Base-by-base conservation (phyloP, 2,113 vertebrate species). In the Siniperca knerii region DNA sequence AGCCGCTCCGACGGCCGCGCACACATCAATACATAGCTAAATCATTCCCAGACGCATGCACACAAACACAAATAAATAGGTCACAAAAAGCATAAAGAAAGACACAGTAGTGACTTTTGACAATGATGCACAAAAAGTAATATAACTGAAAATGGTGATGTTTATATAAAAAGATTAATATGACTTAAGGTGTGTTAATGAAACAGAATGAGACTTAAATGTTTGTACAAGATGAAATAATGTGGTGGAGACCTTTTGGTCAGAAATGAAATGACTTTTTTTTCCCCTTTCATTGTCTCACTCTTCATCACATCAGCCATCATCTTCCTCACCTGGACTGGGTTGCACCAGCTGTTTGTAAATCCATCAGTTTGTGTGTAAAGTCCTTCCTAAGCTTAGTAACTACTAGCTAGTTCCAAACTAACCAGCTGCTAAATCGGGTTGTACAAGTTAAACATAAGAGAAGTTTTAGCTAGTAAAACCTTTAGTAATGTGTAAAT, bases 1-100 rank as follows among this genome's bases (percentile, higher is more conserved):
- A 72, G 73, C 37, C 4, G 6, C 60, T 46, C 68, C 7, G 73
- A 40, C 69, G n/a, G 29, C 44, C 71, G 29, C 55, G 21, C 73
- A 40, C 60, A 52, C 61, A 40, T 42, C n/a, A 62, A 65, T 25
- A 37, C 77, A 67, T n/a, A 83, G 33, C n/a, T 9, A 35, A 65
- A 57, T 20, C 29, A 33, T 67, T 69, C 77, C 80, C 81, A 66
- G 74, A 79, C 4, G 40, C 84, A 85, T 77, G 68, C 85, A 62
- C 33, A 55, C 15, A 64, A 60, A 82, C 46, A 87, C 66, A 80
- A 75, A 73, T 66, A 57, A 69, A 75, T n/a, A 71, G 25, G 44
- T 13, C 4, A 18, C 23, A 75, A 68, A 40, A 8, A 15, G 40
- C 66, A 8, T 16, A 33, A 54, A 72, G 57, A 42, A 66, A 75